Base-by-base conservation (phyloP, 2,113 vertebrate genomes). In the mouse (Mus musculus) region DNA sequence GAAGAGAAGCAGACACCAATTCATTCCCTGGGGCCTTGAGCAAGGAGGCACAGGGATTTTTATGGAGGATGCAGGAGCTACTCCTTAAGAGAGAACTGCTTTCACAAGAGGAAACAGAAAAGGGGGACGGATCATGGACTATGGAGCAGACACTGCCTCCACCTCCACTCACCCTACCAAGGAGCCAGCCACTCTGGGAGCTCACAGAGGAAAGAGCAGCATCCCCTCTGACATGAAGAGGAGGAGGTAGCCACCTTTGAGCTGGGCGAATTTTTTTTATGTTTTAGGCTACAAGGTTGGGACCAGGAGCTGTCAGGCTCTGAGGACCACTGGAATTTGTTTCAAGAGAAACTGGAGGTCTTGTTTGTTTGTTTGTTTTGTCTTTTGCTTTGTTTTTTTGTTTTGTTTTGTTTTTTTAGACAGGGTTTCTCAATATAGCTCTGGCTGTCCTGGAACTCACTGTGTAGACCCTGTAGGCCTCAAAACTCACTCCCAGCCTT, bases 1-100 rank as follows among this genome's bases (percentile, higher is more conserved):
- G 99, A 99, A 91, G 99, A 99, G 98, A 99, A 99, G 98, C 99
- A 99, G 98, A 99, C 99, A 98, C 99, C 99, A 97, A 99, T 99
- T 98, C 49, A 49, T 42, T 42, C 42, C 42, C 42, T 20, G 77
- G 19, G 76, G 49, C 16, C 6, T 19, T 33, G 99, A 99, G 99
- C 99, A 99, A 99, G 98, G 99, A 99, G 94, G 99, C 99, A 99
- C 98, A 99, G 99, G 95, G 99, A 99, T 98, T 99, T 99, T 82
- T 99, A 99, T 49, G 99, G 99, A 98, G 99, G 99, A 54, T 99
- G 99, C 91, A 99, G 99, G 92, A 99, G 99, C 91, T 99, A 99
- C 92, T 99, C 99, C 0, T 99, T 99, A 95, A 99, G 99, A 96
- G 99, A 99, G 54, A 99, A 99, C 98, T 99, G 99, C 98, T 99